Evolutionary conservation across 2,797 vertebrate species (phyloP), one percentile per base, ranked within the genome.

Genomic region (Molossus alvarezi): DNA sequence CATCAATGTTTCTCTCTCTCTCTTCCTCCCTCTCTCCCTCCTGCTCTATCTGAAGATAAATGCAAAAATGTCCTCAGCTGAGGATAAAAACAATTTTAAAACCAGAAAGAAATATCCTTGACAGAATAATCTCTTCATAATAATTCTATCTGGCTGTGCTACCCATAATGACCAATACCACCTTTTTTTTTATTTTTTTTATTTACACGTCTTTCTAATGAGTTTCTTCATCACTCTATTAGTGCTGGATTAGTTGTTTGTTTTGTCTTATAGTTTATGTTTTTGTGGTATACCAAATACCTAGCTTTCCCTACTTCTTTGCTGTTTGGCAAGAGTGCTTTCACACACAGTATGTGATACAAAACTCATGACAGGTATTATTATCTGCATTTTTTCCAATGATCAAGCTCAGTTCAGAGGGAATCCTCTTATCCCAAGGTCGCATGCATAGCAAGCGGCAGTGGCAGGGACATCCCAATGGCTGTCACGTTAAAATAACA

Each of bases 361-460:
- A 79, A 92, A 72, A 71, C 86, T 48, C 18, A 72, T 17, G 12
- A 18, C 15, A 64, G 7, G 11, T 89, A 20, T 79, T 45, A 64
- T 69, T 82, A 82, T 58, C 60, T 48, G 2, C 58, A 83, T 64
- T 95, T 93, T 75, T 75, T 8, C 17, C 33, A 82, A 55, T 69
- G 45, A 57, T 79, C 58, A 76, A 85, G 51, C 55, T 76, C 53
- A 72, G 2, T 41, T 94, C 72, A 81, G 48, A 77, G 51, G 37
- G 57, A 57, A 72, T 53, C 20, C 15, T 48, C 14, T 76, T 85
- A 85, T 58, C 53, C 77, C 53, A 94, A 80, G 57, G 41, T 80
- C 77, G 95, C 76, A 73, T 76, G 76, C 25, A 72, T n/a, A 76
- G 33, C n/a, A 58, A 90, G 51, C 64, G 57, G 37, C 33, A 73